These are phyloP conservation scores for Muraenolepis orangiensis DNA, from an alignment of 2,797 vertebrate genomes.

Conservation along the genomic window DNA sequence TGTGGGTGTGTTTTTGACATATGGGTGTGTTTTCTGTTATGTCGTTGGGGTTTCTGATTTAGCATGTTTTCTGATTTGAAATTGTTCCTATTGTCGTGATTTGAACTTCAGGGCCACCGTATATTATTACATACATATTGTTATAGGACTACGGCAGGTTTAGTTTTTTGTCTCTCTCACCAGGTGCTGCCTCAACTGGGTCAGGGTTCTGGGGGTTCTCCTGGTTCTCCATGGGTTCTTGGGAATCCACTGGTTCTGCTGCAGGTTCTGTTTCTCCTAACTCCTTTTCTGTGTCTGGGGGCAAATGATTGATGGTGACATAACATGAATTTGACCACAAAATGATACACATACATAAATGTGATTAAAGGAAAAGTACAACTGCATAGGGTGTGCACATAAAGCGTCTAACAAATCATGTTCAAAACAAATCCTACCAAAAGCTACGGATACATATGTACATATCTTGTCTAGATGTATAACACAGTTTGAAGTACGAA, in stretches of 20 bases:
- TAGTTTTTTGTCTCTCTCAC: slow-evolving; percentile 28
- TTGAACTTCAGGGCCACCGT: no score
- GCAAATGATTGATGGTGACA: neutral
- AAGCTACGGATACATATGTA: neutral
- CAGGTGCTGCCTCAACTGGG: slow-evolving; percentile 9
- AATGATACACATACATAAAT: neutral
- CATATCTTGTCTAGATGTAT: neutral
- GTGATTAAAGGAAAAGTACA: neutral
- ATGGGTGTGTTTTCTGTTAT: no score
- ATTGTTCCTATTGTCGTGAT: no score
- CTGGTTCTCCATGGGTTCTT: slow-evolving; percentile 7
- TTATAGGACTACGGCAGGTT: no score
- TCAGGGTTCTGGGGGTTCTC: slow-evolving; percentile 11
- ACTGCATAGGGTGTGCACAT: neutral
- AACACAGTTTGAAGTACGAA: neutral
- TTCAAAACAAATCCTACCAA: neutral
- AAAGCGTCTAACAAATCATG: neutral
- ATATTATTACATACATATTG: no score
- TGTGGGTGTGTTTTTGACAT: no score
- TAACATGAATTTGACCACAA: neutral
- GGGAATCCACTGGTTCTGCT: neutral
- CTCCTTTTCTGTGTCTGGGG: slow-evolving; percentile 25
- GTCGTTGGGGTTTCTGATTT: no score
- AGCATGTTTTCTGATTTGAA: no score
- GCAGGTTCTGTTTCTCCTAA: neutral